Evolutionary conservation across 1,140 invertebrate genomes (phyloP).

Genomic region (Leguminivora glycinivorella): DNA sequence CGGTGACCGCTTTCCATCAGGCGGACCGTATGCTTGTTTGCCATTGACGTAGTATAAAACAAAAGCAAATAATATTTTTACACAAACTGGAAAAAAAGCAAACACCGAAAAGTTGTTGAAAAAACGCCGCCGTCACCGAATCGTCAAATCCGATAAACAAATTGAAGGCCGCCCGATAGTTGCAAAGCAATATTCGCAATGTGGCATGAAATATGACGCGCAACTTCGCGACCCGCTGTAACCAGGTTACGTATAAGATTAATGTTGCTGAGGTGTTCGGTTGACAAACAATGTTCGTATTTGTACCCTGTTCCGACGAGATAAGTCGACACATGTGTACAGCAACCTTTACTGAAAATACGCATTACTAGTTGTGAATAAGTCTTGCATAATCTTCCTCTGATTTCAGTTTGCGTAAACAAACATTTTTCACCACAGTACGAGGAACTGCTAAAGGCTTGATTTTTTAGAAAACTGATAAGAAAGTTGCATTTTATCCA

Average conservation of each 20-base stretch:
- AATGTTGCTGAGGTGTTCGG: not conserved
- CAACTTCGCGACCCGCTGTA: slow-evolving; percentile 19
- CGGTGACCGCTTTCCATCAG: too few species aligned
- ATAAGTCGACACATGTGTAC: not conserved
- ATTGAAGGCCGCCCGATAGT: not conserved
- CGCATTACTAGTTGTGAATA: too few species aligned
- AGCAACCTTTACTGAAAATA: too few species aligned
- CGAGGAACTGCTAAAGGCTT: too few species aligned
- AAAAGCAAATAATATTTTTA: too few species aligned
- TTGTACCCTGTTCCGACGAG: not conserved
- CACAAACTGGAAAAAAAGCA: not conserved
- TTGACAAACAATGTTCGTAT: not conserved
- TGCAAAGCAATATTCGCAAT: slow-evolving; percentile 26
- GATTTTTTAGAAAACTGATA: too few species aligned
- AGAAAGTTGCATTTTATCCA: too few species aligned
- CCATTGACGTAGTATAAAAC: too few species aligned
- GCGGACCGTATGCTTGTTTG: too few species aligned
- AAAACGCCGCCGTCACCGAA: not conserved
- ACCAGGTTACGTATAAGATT: slow-evolving; percentile 20
- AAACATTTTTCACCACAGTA: too few species aligned
- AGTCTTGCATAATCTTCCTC: too few species aligned
- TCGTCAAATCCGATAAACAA: slow-evolving; percentile 21
- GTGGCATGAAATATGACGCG: slow-evolving; percentile 20
- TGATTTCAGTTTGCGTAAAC: too few species aligned
- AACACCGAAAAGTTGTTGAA: not conserved